Conservation (phyloP, 1,140 invertebrate genomes). For the Mya arenaria region DNA sequence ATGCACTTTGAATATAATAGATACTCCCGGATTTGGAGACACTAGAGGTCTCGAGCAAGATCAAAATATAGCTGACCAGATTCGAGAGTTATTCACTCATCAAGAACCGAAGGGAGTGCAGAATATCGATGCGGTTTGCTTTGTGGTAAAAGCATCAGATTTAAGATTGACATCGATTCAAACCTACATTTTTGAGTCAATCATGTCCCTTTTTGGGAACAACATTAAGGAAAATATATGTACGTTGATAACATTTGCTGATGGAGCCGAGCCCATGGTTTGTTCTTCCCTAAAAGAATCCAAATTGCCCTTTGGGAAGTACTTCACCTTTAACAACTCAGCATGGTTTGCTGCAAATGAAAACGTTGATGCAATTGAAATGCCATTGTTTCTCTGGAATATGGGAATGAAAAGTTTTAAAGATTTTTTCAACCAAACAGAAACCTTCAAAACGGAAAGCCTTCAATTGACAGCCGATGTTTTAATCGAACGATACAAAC, state of each 20-base stretch:
- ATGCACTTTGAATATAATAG: constrained; percentile 47
- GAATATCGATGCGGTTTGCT: constrained; percentile 54
- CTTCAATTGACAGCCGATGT: constrained; percentile 39
- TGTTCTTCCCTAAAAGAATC: constrained; percentile 47
- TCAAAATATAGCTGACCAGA: constrained; percentile 40
- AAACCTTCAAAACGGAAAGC: constrained; percentile 25
- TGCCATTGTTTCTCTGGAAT: constrained; percentile 27
- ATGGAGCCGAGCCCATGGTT: constrained; percentile 40
- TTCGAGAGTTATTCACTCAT: constrained; percentile 36
- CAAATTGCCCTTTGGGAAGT: constrained; percentile 25
- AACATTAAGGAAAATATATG: constrained; percentile 64
- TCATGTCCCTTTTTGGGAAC: constrained; percentile 62
- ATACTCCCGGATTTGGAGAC: constrained; percentile 53
- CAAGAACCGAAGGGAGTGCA: constrained; percentile 21
- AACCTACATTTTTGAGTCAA: constrained; percentile 59
- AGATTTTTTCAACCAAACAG: background rate
- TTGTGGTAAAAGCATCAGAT: background rate
- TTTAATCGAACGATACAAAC: constrained; percentile 1
- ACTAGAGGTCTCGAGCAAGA: constrained; percentile 50
- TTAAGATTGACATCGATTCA: constrained; percentile 29
- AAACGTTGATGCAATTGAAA: background rate
- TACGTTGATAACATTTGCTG: constrained; percentile 59
- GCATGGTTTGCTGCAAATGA: background rate
- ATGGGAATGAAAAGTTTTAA: constrained; percentile 21
- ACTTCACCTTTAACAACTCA: constrained; percentile 29